Evolutionary conservation across 2,113 vertebrate genomes (phyloP), one percentile per base, ranked within the genome.

Genomic region (Anhinga anhinga): DNA sequence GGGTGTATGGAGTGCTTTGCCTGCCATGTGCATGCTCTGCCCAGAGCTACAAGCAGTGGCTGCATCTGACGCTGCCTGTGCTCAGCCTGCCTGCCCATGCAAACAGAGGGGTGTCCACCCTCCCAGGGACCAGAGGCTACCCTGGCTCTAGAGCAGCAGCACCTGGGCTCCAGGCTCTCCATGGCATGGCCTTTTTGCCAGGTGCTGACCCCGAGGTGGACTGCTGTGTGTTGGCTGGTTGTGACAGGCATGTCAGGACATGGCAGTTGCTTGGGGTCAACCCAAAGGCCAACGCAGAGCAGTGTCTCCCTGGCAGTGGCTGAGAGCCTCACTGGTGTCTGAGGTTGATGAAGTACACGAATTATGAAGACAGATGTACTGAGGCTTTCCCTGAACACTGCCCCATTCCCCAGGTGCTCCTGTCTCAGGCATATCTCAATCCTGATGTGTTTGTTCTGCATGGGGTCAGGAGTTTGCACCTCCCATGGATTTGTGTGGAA

Each of bases 361-460:
- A 61, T 52, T 22, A 20, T 42, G n/a, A 32, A 71, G 65, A 1
- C 6, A 38, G 32, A 50, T 50, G 18, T 0, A 0, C 30, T 61
- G 34, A 73, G 19, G 38, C 20, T 66, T 83, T 53, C 10, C n/a
- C 27, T 76, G 49, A 62, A 21, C 23, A 13, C 36, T 52, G 27
- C 10, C 12, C 32, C 14, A 6, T 63, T 74, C 32, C 25, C 14
- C 7, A n/a, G 12, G 8, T 26, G 8, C 40, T 80, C 9, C 47
- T 56, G 55, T 22, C 42, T 55, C 67, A 69, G 42, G 25, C 6
- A 40, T 12, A 36, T 70, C 20, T 25, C 13, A 44, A 11, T n/a
- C 16, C 36, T 1, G 1, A 15, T 32, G 29, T 2, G 2, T 56
- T 76, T 63, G 42, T n/a, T 77, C 0, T 10, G 2, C 22, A 12